Evolutionary conservation across 2,113 vertebrate genomes (phyloP).

Genomic region (Falco punctatus): DNA sequence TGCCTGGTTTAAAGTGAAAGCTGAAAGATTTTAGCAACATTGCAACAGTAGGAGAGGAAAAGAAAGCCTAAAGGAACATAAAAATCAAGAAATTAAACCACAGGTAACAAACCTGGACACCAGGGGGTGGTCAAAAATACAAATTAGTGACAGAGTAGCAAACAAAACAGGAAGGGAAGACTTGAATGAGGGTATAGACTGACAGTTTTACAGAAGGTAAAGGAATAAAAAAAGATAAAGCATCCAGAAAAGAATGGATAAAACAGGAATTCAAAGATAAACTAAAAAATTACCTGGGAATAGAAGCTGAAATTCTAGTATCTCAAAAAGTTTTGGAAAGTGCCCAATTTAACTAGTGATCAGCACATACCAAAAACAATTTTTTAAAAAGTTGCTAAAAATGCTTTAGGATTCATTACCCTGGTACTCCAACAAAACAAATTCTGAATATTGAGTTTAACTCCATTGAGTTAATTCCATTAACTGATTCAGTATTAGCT

Average conservation of each 20-base stretch:
- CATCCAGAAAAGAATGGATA: neutral
- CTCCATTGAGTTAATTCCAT: neutral
- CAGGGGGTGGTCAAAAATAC: no score
- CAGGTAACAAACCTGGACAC: no score
- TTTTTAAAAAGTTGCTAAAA: neutral
- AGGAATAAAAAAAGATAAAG: no score
- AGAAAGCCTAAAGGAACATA: neutral
- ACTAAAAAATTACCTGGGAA: neutral
- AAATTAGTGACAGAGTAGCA: no score
- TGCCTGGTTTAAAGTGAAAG: neutral
- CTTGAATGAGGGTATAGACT: neutral
- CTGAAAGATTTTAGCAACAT: neutral
- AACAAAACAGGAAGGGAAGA: no score
- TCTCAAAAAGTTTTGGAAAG: neutral
- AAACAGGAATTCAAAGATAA: neutral
- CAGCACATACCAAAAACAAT: neutral
- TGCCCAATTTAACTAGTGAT: neutral
- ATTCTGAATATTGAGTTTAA: neutral
- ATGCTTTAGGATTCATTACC: neutral
- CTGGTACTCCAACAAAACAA: neutral
- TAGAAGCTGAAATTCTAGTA: neutral
- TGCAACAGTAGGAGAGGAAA: neutral
- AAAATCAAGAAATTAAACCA: neutral
- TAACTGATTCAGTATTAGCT: no score
- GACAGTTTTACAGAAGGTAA: neutral